Evolutionary conservation across 2,888 invertebrate genomes (phyloP), one percentile per base, ranked within the genome.

Genomic region (Ichneumoninae sp.): DNA sequence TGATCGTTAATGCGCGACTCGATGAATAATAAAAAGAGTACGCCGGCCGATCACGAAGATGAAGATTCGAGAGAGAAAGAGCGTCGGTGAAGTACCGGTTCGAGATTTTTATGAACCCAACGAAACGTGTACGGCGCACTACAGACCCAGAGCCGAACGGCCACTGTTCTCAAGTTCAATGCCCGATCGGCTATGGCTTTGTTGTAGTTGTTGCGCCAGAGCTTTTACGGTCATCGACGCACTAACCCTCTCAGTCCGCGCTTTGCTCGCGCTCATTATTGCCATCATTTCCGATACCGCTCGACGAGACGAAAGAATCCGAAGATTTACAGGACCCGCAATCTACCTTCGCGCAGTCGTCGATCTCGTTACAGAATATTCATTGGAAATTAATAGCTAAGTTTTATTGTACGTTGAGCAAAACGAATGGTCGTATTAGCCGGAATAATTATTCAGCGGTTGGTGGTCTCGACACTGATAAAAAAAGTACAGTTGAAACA

Each of bases 131-230:
- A 63, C 70, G 36, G 50, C 26, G 79, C 70, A 63, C 66, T 4
- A 57, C 40, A 77, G 68, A n/a, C 54, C 73, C 69, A 78, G 44
- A 79, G 22, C 40, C 44, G 40, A 44, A 22, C 30, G 36, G 60
- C 71, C 36, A 79, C 86, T 85, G 87, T 87, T 66, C 87, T 88
- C 86, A 88, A 89, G 88, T 88, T 89, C 88, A 88, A 87, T 83
- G 89, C 85, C 83, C 89, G 85, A 89, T 89, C 83, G 85, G 84
- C 87, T 52, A 73, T 26, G 13, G 75, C 44, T 71, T 89, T 88
- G 87, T 89, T 88, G 86, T 60, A 54, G 66, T 85, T 82, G 75
- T 85, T 85, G 40, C 65, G 65, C 50, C 84, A 52, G 50, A 65
- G 16, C 44, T 82, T 82, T 82, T 75, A 75, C 75, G 81, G 47